Evolutionary conservation across 2,888 invertebrate species (phyloP).

Genomic region (Molanna angustata): DNA sequence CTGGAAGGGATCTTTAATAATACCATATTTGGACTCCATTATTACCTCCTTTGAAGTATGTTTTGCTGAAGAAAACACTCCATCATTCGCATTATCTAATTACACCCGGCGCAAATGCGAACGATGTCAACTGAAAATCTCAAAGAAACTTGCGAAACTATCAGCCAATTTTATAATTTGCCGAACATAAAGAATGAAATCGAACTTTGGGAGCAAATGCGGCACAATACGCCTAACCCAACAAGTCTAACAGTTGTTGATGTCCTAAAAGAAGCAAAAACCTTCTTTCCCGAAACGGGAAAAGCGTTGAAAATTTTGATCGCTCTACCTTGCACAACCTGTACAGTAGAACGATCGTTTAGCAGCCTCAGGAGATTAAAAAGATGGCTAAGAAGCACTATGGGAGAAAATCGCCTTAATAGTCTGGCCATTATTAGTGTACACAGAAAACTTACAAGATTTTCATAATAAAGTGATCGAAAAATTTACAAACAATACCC

Average conservation of each 20-base stretch:
- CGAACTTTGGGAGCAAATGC: not conserved
- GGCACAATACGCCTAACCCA: not conserved
- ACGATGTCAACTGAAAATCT: not conserved
- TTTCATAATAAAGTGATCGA: too few species aligned
- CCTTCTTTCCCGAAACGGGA: not conserved
- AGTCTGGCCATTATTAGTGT: constrained; percentile 19
- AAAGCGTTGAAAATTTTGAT: not conserved
- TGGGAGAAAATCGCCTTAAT: constrained; percentile 28
- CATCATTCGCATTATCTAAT: not conserved
- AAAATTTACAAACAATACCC: not conserved
- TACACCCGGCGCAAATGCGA: not conserved
- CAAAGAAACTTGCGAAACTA: not conserved
- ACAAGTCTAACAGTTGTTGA: not conserved
- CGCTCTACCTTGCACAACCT: constrained; percentile 7
- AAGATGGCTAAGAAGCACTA: constrained; percentile 28
- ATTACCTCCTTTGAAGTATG: not conserved
- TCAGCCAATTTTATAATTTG: not conserved
- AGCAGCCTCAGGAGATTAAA: too few species aligned
- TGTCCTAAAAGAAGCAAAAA: not conserved
- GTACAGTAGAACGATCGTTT: constrained; percentile 30
- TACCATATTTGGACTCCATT: not conserved
- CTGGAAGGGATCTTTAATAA: not conserved
- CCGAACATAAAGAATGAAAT: not conserved
- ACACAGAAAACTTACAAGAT: not conserved
- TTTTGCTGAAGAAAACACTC: not conserved